phyloP scores from a whole-genome alignment of 2,888 invertebrate genomes.

The Pandemis cinnamomeana region DNA sequence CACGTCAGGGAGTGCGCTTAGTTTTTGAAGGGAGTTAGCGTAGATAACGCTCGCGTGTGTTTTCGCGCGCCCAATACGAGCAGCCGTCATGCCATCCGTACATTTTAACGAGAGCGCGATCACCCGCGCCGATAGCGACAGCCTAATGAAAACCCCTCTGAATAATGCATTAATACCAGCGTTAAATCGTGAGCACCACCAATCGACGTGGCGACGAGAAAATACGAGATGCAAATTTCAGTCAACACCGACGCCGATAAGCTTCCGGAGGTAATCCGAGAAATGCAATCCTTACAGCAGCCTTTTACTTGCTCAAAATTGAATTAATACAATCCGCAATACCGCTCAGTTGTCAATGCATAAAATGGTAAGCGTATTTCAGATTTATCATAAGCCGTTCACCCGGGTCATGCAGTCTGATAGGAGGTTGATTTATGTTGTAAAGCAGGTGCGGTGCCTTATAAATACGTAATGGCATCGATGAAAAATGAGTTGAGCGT shows the following conservation, averaged over 20 bases:
- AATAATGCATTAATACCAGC: constrained; percentile 84
- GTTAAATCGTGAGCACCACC: constrained; percentile 83
- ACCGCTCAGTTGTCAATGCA: constrained; percentile 54
- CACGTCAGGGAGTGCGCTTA: constrained; percentile 51
- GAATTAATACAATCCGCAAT: constrained; percentile 60
- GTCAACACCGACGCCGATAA: constrained; percentile 76
- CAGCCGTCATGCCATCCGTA: constrained; percentile 82
- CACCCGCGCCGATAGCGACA: constrained; percentile 76
- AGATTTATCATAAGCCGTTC: constrained; percentile 57
- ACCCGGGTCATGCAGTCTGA: constrained; percentile 55
- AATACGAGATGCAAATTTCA: constrained; percentile 81
- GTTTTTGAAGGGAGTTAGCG: constrained; percentile 52
- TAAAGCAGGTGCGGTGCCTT: constrained; percentile 49
- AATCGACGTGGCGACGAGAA: constrained; percentile 75
- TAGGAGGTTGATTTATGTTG: constrained; percentile 58
- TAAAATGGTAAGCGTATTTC: constrained; percentile 60
- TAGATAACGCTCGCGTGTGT: constrained; percentile 67
- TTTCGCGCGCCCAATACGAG: constrained; percentile 68
- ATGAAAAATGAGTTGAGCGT: constrained; percentile 55
- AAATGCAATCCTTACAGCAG: constrained; percentile 59
- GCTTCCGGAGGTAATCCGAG: constrained; percentile 71
- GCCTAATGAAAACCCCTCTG: constrained; percentile 83
- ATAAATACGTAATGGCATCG: constrained; percentile 54
- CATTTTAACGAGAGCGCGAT: constrained; percentile 83
- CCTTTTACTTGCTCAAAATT: constrained; percentile 49